Evolutionary conservation across 2,113 vertebrate genomes (phyloP), one percentile per base, ranked within the genome.

Genomic region (Mastomys coucha): DNA sequence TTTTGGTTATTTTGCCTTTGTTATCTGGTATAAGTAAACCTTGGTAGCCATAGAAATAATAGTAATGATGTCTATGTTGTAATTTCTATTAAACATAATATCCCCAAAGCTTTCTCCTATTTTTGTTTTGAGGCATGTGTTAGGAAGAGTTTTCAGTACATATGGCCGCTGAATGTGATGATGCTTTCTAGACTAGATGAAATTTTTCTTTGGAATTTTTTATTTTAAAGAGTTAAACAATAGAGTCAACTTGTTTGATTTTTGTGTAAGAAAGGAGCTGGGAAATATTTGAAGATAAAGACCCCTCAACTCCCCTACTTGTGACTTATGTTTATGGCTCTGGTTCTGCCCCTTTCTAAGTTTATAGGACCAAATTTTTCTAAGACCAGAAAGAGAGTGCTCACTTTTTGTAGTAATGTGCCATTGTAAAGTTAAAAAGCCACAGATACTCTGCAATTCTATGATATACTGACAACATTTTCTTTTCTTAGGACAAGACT

Each of bases 311-410:
- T 91, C 26, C 85, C 19, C 65, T 96, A 92, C 94, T 96, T 94
- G 89, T 97, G 87, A 96, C 90, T 63, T 97, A 60, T 78, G 60
- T 98, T 97, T 97, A 98, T 96, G 93, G 80, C 96, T 88, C 45
- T 94, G 84, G 89, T 51, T 98, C 96, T 97, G 82, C 93, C 91
- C 89, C 96, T 97, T 96, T 96, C 95, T 96, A 96, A 89, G 96
- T 96, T 97, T 98, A 96, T 94, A 97, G 97, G 93, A 96, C 95
- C 96, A 96, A 96, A 98, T 95, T 97, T 93, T 98, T 89, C 7
- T 94, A 87, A 97, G 89, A 96, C 82, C 58, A 49, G 96, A 97
- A 97, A 95, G 95, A 92, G 42, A 90, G 69, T 96, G 75, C 75
- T 89, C 95, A 98, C 76, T 76, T 98, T 94, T 96, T 95, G 92